Conservation (phyloP, 2,797 vertebrate species). For the Anisognathus igniventris region DNA sequence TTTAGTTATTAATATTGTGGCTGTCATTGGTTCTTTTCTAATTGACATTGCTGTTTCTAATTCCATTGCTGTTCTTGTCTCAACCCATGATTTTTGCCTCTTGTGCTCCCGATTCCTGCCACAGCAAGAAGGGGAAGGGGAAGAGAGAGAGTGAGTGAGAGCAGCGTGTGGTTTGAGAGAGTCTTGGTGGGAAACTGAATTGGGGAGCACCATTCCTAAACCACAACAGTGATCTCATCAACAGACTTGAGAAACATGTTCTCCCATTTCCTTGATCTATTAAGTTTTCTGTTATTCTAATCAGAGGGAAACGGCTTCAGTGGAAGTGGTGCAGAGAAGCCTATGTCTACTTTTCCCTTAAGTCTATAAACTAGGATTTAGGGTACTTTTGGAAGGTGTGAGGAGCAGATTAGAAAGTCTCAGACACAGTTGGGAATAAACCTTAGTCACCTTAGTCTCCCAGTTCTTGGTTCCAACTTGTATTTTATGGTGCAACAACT, state of each 20-base stretch:
- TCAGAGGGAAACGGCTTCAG: neutral
- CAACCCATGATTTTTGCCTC: neutral
- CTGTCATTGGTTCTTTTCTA: neutral
- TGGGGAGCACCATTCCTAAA: neutral
- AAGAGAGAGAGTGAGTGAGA: neutral
- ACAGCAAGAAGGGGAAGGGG: neutral
- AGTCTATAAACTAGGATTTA: neutral
- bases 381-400: neutral
- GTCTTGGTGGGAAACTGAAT: neutral
- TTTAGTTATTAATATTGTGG: neutral
- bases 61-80: neutral
- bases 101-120: neutral
- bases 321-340: neutral
- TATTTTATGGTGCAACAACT: neutral
- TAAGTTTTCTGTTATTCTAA: neutral
- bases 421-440: neutral
- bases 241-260: neutral
- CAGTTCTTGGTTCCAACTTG: neutral
- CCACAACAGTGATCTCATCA: neutral
- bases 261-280: neutral
- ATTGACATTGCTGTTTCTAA: neutral
- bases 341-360: neutral
- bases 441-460: neutral
- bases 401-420: neutral
- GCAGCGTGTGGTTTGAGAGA: neutral